Percentiles rank a stretch among this genome's conserved stretches.
These are phyloP conservation scores for Lysiphlebus fabarum DNA, from an alignment of 1,140 invertebrate genomes.

Conservation along the genomic window DNA sequence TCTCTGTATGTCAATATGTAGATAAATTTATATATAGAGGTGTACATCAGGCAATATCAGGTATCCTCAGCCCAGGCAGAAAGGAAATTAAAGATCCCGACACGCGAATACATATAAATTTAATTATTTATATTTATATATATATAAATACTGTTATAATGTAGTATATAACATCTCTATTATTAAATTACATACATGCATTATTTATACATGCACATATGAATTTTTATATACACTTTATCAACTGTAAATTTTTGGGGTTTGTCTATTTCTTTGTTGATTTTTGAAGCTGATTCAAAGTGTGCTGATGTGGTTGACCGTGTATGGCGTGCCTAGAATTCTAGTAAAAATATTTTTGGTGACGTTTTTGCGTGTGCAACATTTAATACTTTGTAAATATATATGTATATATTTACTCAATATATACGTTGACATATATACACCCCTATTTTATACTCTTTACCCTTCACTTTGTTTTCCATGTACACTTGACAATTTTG, in stretches of 20 bases:
- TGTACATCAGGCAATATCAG: too few relatives aligned
- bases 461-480: slow-evolving; percentile 3
- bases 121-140: too few relatives aligned
- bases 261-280: not conserved
- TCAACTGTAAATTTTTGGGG: not conserved
- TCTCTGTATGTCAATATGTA: too few relatives aligned
- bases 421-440: not conserved
- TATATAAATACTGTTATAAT: too few relatives aligned
- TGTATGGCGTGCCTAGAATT: slow-evolving; percentile 16
- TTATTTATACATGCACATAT: too few relatives aligned
- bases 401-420: not conserved
- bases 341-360: slow-evolving; percentile 13
- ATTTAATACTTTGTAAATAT: not conserved
- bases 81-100: slow-evolving; percentile 1
- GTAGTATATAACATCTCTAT: too few relatives aligned
- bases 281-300: not conserved
- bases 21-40: too few relatives aligned
- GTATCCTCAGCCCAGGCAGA: too few relatives aligned
- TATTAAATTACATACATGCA: too few relatives aligned
- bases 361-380: not conserved
- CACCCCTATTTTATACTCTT: slow-evolving; percentile 1
- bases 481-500: slow-evolving; percentile 14
- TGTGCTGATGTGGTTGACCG: slow-evolving; percentile 19
- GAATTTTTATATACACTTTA: too few relatives aligned
- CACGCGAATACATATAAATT: slow-evolving; percentile 16